These are phyloP conservation scores for Ernsta delagoae DNA, from an alignment of 2,888 invertebrate species.

Conservation along the genomic window DNA sequence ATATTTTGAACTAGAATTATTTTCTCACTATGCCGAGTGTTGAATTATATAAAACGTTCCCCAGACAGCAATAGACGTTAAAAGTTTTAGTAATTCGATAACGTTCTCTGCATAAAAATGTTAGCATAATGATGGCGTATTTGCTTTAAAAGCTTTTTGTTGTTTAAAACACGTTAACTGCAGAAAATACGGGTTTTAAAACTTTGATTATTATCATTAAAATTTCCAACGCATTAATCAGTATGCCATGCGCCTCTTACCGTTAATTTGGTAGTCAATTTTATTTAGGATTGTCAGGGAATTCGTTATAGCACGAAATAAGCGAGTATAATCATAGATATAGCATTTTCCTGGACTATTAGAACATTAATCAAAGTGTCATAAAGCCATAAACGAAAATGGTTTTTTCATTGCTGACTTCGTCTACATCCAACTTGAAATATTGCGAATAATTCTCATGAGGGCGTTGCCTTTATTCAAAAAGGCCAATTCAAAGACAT, in stretches of 20 bases:
- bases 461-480: too few relatives aligned
- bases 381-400: not conserved
- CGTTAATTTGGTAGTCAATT: not conserved
- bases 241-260: not conserved
- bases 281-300: not conserved
- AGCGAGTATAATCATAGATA: not conserved
- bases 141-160: slow-evolving; percentile 41
- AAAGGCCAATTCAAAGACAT: too few relatives aligned
- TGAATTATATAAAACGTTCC: slow-evolving; percentile 15
- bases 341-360: not conserved
- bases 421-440: not conserved
- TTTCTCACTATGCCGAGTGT: not conserved
- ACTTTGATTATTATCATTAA: slow-evolving; percentile 29
- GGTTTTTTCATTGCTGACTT: not conserved
- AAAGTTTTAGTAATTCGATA: slow-evolving; percentile 30
- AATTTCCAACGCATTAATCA: slow-evolving; percentile 18
- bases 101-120: slow-evolving; percentile 19
- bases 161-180: slow-evolving; percentile 37
- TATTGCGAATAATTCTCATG: not conserved
- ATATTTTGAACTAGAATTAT: slow-evolving; percentile 1
- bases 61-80: slow-evolving; percentile 24
- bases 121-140: slow-evolving; percentile 31
- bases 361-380: not conserved
- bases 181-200: slow-evolving; percentile 20
- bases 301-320: not conserved